Base-by-base conservation (phyloP, 2,113 vertebrate species). In the Gobius niger region DNA sequence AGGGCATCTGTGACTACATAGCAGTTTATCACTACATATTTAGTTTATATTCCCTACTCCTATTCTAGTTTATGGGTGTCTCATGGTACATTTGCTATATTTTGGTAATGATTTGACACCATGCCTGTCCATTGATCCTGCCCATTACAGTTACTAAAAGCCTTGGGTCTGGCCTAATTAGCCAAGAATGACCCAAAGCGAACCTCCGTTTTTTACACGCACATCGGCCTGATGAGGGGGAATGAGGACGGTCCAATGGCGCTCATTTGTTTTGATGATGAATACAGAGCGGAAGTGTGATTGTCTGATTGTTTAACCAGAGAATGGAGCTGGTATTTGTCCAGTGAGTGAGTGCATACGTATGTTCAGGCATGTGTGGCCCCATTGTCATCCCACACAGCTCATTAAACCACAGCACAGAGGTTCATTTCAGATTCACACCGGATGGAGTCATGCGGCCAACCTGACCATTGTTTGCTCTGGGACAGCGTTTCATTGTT, bases 161-260 rank as follows among this genome's bases (percentile, higher is more conserved):
- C 87, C 82, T 72, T 72, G 64, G 76, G 83, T 73, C 68, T 70
- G 78, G 83, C 65, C 83, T 90, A 90, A 93, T 93, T 91, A 88
- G 89, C 86, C 88, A 18, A 76, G 82, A 88, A 90, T 87, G 81
- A 88, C 86, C 82, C 63, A 15, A 40, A 44, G 76, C 68, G 70
- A 76, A 91, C 84, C 73, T 66, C 72, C 52, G 9, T 86, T 88
- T 80, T 51, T 82, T 16, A 76, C 15, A 62, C 60, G 51, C 44
- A 65, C 73, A 59, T 4, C 24, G 73, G 79, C 77, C 72, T 80
- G 79, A 76, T 82, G 79, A 82, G 73, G 71, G 75, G 46, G 67
- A 79, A 73, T 80, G 68, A 65, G 74, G 69, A 76, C 19, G 72
- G 80, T 82, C 52, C 83, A 85, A 82, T 82, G 77, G 85, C 80